A percentile compares a stretch with the other conserved stretches of the same genome.
Evolutionary conservation across 2,113 vertebrate genomes (phyloP).

Genomic region (Fregetta grallaria): DNA sequence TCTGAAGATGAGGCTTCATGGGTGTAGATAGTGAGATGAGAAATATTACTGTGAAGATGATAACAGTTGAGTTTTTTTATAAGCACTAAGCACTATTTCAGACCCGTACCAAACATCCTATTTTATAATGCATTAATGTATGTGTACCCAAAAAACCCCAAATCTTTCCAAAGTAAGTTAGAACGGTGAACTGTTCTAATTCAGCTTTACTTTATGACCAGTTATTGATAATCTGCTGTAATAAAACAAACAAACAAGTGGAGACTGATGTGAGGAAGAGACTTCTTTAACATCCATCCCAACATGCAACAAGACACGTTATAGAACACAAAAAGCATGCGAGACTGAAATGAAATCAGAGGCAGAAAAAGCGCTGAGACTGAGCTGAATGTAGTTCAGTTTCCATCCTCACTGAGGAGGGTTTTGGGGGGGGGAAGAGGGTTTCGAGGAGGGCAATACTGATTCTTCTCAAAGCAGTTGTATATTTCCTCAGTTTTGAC

Average conservation of each 20-base stretch:
- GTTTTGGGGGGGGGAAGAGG: background rate
- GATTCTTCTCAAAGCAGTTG: background rate
- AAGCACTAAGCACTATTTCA: background rate
- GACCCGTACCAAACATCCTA: background rate
- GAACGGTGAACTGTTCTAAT: background rate
- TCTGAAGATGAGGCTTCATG: background rate
- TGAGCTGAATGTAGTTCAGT: background rate
- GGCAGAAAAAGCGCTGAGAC: background rate
- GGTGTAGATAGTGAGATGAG: background rate
- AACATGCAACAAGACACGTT: background rate
- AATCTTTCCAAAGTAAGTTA: background rate
- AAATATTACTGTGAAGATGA: background rate
- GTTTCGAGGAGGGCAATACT: background rate
- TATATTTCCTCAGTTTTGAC: background rate
- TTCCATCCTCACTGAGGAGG: background rate
- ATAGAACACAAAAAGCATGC: background rate
- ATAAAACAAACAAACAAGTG: background rate
- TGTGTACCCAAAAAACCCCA: accelerated
- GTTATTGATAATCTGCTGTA: background rate
- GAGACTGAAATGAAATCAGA: background rate
- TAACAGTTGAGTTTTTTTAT: background rate
- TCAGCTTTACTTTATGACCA: background rate
- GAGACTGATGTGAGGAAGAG: background rate
- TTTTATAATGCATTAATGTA: background rate
- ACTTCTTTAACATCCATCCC: background rate